Conservation (phyloP, 2,888 invertebrate species). For the Osedax frankpressi region DNA sequence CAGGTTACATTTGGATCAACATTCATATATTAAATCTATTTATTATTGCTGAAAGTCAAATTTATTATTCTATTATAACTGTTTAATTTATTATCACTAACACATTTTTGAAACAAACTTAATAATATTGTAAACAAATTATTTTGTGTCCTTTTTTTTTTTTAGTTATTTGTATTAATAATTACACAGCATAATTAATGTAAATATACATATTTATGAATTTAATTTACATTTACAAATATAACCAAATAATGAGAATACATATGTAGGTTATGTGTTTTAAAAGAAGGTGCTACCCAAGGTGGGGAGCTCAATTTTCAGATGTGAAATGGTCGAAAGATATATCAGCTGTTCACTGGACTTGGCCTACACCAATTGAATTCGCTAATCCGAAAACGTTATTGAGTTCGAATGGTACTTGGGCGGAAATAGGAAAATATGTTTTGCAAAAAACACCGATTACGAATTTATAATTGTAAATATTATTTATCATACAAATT, state of each 20-base stretch:
- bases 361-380: conserved; percentile 13
- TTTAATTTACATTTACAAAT: too few species aligned
- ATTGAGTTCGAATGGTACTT: not conserved
- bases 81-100: too few species aligned
- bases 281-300: conserved; percentile 5
- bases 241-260: not conserved
- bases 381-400: not conserved
- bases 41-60: too few species aligned
- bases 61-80: too few species aligned
- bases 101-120: too few species aligned
- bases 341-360: conserved; percentile 16
- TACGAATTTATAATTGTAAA: too few species aligned
- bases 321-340: conserved; percentile 11
- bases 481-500: too few species aligned
- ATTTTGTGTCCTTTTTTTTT: too few species aligned
- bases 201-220: not conserved
- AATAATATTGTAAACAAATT: too few species aligned
- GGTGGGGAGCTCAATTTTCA: not conserved
- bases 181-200: too few species aligned
- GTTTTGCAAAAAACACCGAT: too few species aligned
- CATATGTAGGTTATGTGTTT: conserved; percentile 10
- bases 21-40: conserved; percentile 34
- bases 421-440: conserved; percentile 16
- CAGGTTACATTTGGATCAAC: conserved; percentile 36
- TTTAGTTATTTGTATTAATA: too few species aligned